Conservation (phyloP, 2,888 invertebrate genomes). For the Argyra leucocephala region DNA sequence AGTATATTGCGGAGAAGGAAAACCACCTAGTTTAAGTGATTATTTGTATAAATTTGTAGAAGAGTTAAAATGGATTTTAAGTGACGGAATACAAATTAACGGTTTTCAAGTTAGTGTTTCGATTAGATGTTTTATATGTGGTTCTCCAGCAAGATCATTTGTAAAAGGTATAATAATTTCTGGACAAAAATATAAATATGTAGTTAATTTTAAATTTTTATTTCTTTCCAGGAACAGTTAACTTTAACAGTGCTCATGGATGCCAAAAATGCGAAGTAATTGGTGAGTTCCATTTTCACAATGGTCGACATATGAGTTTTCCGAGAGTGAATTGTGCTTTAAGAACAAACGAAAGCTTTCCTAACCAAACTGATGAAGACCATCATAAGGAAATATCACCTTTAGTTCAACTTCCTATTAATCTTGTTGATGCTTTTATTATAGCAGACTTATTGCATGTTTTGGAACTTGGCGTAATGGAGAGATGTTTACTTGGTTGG, state of each 20-base stretch:
- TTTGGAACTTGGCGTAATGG: slow-evolving; percentile 22
- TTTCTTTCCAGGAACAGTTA: slow-evolving; percentile 11
- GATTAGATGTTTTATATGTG: slow-evolving; percentile 12
- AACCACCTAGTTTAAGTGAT: neutral
- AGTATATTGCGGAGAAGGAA: slow-evolving; percentile 5
- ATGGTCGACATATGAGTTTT: slow-evolving; percentile 23
- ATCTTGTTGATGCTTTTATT: slow-evolving; percentile 26
- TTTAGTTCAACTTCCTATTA: slow-evolving; percentile 22
- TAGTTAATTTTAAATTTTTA: neutral
- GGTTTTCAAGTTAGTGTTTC: neutral
- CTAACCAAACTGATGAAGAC: neutral
- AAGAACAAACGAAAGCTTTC: slow-evolving; percentile 1
- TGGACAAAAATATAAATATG: neutral
- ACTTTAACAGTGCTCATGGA: slow-evolving; percentile 25
- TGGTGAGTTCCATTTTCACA: slow-evolving; percentile 22
- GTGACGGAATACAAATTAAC: slow-evolving; percentile 9
- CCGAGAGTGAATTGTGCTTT: slow-evolving; percentile 18
- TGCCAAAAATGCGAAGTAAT: slow-evolving; percentile 17
- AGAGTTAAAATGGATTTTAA: slow-evolving; percentile 4
- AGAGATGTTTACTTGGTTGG: neutral
- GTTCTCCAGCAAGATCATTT: slow-evolving; percentile 13
- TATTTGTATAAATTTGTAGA: slow-evolving; percentile 8
- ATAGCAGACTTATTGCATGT: slow-evolving; percentile 25
- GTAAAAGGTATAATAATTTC: slow-evolving; percentile 7
- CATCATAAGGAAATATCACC: slow-evolving; percentile 13